Percentiles rank a stretch among this genome's conserved stretches.
These are phyloP conservation scores for Myotis brandtii DNA, from an alignment of 2,113 vertebrate genomes.

Conservation along the genomic window DNA sequence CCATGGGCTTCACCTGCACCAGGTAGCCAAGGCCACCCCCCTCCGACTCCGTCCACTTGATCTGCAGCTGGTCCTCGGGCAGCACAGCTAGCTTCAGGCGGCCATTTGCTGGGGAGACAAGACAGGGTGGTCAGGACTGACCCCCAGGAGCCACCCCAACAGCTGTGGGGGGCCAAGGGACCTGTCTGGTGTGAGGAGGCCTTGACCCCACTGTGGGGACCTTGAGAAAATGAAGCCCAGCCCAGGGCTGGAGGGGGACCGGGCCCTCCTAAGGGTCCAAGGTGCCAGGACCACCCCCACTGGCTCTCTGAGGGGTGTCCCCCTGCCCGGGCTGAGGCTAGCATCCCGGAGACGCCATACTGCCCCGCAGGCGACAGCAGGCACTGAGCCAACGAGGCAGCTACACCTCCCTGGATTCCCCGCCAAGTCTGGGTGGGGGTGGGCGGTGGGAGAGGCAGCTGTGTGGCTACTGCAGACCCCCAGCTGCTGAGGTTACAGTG, in stretches of 20 bases:
- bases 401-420: not conserved
- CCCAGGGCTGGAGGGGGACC: not conserved
- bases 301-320: not conserved
- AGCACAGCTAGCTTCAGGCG: slow-evolving; percentile 92
- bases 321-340: accelerated
- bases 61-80: slow-evolving; percentile 94
- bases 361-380: not conserved
- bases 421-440: not conserved
- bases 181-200: not conserved
- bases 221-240: accelerated
- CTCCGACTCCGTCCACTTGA: slow-evolving; percentile 95
- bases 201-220: not conserved
- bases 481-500: not conserved
- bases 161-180: accelerated
- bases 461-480: not conserved
- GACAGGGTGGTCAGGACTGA: accelerated
- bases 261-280: accelerated
- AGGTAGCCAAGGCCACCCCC: slow-evolving; percentile 92
- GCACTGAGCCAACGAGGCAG: not conserved
- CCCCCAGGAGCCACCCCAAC: not conserved
- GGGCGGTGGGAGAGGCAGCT: not conserved
- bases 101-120: slow-evolving; percentile 82
- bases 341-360: not conserved
- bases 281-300: not conserved
- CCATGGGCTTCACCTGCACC: slow-evolving; percentile 92